Conservation (phyloP, 2,113 vertebrate genomes). For the Neolamprologus sp. region DNA sequence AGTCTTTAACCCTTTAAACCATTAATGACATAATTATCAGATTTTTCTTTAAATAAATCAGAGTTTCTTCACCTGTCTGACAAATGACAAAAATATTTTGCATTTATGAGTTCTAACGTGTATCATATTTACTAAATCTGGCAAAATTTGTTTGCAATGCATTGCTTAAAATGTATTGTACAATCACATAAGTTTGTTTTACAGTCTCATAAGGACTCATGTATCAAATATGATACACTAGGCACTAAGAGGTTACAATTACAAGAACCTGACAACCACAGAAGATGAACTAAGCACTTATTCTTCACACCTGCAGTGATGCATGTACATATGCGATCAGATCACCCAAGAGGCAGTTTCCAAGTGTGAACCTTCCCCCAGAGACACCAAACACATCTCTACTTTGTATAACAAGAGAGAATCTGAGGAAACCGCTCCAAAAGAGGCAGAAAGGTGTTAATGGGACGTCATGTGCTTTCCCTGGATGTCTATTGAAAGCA, state of each 20-base stretch:
- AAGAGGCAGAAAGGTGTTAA: constrained; percentile 1
- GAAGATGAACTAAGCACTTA: background rate
- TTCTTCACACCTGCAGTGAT: background rate
- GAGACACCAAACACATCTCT: background rate
- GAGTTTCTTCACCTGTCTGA: background rate
- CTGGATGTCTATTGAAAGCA: background rate
- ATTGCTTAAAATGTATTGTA: background rate
- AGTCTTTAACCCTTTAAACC: background rate
- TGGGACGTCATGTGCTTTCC: background rate
- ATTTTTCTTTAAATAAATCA: background rate
- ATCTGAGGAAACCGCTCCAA: background rate
- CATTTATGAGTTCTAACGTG: accelerated
- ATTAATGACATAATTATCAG: background rate
- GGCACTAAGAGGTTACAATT: accelerated
- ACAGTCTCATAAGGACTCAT: background rate
- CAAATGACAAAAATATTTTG: background rate
- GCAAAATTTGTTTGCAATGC: background rate
- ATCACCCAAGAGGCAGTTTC: background rate
- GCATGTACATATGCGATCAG: background rate
- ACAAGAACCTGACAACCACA: background rate
- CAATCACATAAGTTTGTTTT: accelerated
- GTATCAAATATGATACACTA: background rate
- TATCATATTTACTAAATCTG: accelerated
- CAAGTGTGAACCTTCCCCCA: background rate
- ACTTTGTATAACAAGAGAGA: background rate